Evolutionary conservation across 2,888 invertebrate species (phyloP).

Genomic region (Heliconius erato): DNA sequence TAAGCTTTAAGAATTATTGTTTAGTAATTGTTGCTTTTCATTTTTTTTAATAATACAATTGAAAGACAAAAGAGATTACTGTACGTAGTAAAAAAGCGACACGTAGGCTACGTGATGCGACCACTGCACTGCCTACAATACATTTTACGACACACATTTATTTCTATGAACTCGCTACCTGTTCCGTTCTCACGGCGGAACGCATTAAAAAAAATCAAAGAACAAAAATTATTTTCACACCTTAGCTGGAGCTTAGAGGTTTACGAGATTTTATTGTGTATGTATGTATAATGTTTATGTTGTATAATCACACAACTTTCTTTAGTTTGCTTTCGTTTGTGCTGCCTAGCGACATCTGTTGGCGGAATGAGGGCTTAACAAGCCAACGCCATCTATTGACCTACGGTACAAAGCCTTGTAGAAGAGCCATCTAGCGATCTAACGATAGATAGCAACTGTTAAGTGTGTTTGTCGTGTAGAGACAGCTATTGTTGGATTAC

Average conservation of each 20-base stretch:
- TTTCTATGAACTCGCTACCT: constrained; percentile 66
- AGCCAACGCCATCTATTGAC: constrained; percentile 45
- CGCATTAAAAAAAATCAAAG: constrained; percentile 63
- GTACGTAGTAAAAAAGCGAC: constrained; percentile 47
- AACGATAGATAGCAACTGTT: neutral
- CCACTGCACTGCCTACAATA: constrained; percentile 41
- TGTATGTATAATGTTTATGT: constrained; percentile 58
- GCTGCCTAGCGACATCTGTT: constrained; percentile 67
- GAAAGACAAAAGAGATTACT: constrained; percentile 41
- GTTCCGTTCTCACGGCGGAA: constrained; percentile 77
- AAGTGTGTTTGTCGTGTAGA: neutral
- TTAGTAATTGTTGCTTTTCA: neutral
- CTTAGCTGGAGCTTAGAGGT: constrained; percentile 76
- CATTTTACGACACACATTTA: constrained; percentile 61
- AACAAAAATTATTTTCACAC: constrained; percentile 85
- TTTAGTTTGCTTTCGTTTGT: constrained; percentile 53
- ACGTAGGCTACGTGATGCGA: constrained; percentile 54
- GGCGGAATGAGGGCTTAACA: constrained; percentile 33
- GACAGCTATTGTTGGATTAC: neutral
- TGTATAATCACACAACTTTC: constrained; percentile 78
- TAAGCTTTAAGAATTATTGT: neutral
- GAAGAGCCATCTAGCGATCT: neutral
- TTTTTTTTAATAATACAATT: constrained; percentile 19
- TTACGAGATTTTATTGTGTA: constrained; percentile 76
- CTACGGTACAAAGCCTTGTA: neutral